These are phyloP conservation scores for Lapara coniferarum DNA, from an alignment of 2,888 invertebrate species.

Conservation along the genomic window DNA sequence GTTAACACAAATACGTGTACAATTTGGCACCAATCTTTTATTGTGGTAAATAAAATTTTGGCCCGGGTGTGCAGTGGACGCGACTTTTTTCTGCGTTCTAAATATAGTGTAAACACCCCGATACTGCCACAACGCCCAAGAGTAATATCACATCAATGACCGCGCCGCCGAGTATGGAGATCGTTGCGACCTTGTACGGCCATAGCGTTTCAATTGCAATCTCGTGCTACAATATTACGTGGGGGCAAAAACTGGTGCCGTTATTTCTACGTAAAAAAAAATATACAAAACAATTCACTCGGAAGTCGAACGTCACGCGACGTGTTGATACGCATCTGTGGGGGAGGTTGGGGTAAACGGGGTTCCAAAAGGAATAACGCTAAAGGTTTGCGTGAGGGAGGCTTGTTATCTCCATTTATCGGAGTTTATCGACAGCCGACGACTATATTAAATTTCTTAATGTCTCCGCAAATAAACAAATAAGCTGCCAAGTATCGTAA, in stretches of 20 bases:
- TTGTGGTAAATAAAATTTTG: slow-evolving; percentile 35
- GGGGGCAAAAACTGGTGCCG: slow-evolving; percentile 29
- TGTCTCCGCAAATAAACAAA: slow-evolving; percentile 16
- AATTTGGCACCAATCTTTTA: slow-evolving; percentile 41
- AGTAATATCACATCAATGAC: slow-evolving; percentile 44
- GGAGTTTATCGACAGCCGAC: neutral
- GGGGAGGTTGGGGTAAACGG: neutral
- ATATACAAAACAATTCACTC: slow-evolving; percentile 11
- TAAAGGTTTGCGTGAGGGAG: neutral
- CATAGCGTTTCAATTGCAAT: slow-evolving; percentile 41
- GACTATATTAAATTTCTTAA: slow-evolving; percentile 8
- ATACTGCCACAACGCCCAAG: slow-evolving; percentile 33
- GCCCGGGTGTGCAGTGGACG: slow-evolving; percentile 31
- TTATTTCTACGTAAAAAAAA: slow-evolving; percentile 10
- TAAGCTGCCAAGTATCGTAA: slow-evolving; percentile 11
- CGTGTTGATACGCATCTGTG: slow-evolving; percentile 22
- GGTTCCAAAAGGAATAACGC: neutral
- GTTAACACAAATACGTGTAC: slow-evolving; percentile 28
- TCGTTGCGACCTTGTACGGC: slow-evolving; percentile 48
- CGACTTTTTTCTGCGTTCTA: slow-evolving; percentile 33
- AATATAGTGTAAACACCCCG: slow-evolving; percentile 32
- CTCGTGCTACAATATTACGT: slow-evolving; percentile 28
- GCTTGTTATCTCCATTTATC: neutral
- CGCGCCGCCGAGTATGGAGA: slow-evolving; percentile 49
- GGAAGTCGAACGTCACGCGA: slow-evolving; percentile 22